Conservation (phyloP, 2,113 vertebrate species). For the Trematocara nigrifrons region DNA sequence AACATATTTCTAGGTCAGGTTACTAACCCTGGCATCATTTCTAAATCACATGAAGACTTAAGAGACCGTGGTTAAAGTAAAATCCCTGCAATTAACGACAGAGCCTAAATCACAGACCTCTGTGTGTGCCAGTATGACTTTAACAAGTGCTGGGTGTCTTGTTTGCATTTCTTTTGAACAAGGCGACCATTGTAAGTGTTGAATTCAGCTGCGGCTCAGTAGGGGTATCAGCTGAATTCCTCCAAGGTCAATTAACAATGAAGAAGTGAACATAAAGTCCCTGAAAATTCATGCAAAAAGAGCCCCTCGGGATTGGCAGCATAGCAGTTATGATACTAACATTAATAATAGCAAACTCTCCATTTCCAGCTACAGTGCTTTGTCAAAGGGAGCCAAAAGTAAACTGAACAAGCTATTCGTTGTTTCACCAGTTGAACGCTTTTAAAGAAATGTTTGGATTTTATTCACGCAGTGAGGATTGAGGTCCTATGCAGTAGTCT, state of each 20-base stretch:
- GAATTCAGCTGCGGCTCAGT: background rate
- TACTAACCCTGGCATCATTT: background rate
- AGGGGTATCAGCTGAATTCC: background rate
- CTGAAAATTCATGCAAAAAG: background rate
- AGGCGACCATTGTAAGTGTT: background rate
- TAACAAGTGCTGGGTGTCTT: background rate
- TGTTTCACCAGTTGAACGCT: background rate
- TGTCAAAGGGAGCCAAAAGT: background rate
- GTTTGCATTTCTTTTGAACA: background rate
- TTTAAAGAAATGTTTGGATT: background rate
- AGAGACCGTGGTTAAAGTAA: background rate
- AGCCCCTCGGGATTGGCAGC: background rate
- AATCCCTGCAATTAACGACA: background rate
- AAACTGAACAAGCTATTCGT: background rate
- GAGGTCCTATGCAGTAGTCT: background rate
- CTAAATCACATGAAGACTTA: background rate
- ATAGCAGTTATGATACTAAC: background rate
- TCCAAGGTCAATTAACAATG: background rate
- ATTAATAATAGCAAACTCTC: background rate
- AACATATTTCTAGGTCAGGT: background rate
- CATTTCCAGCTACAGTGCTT: background rate
- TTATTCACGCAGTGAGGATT: background rate
- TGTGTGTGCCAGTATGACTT: background rate
- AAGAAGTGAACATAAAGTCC: background rate
- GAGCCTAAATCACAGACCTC: background rate